Base-by-base conservation (phyloP, 2,797 vertebrate species). In the Chrosomus eos region DNA sequence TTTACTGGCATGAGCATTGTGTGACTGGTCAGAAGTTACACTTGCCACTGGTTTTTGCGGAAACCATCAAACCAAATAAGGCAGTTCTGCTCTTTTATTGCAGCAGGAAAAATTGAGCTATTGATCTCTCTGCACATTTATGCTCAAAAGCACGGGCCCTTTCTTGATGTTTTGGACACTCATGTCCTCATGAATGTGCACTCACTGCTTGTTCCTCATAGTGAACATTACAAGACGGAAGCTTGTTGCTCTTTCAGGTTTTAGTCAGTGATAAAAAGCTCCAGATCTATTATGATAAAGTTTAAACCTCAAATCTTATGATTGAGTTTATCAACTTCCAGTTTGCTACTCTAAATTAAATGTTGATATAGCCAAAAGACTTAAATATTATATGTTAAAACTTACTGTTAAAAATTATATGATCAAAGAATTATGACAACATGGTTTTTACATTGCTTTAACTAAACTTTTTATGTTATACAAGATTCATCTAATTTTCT, bases 111-210 rank as follows among this genome's bases (percentile, higher is more conserved):
- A 81, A 43, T 81, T 10, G 38, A 81, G 68, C 53, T 72, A 72
- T 81, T 60, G 53, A 72, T 81, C 67, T 23, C 53, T 80, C 9
- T 66, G 58, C 19, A 71, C 36, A 40, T 80, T 28, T 60, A 68
- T 23, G 18, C 26, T 40, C 7, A 68, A 70, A 79, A 38, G 76
- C 53, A 19, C 74, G 21, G 4, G 45, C 45, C 45, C 40, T 40
- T 48, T 48, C 38, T 68, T 84, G 31, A 10, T 81, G 60, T 40
- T 77, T 71, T 33, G 43, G 77, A 66, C 81, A 73, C 55, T 60
- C 11, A 9, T 66, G 82, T 48, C 38, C 23, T 88, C 53, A 71
- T 78, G 79, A 48, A 51, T 5, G 40, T 76, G 21, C 33, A 58
- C 14, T 48, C 36, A 31, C 21, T 55, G 19, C 9, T 36, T 19